Conservation (phyloP, 1,140 invertebrate species). For the Amphibalanus amphitrite region DNA sequence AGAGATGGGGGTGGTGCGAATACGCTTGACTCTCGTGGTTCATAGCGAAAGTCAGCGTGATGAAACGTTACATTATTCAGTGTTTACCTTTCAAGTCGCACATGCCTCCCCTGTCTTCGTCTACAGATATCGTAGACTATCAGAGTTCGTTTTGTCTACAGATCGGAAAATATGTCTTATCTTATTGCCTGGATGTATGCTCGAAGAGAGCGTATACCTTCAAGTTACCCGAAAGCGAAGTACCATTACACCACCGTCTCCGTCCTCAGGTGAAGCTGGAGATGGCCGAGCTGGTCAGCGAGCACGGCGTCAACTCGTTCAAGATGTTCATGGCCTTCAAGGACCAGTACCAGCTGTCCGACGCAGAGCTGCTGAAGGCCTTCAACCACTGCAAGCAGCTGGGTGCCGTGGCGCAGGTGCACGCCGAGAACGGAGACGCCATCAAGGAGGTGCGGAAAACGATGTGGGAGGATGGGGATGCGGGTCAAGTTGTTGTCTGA, state of each 20-base stretch:
- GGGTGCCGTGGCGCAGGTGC: constrained; percentile 56
- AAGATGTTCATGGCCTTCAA: constrained; percentile 98
- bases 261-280: constrained; percentile 46
- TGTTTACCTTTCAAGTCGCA: too few relatives aligned
- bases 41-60: not conserved
- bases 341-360: constrained; percentile 75
- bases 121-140: too few relatives aligned
- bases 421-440: constrained; percentile 93
- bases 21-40: too few relatives aligned
- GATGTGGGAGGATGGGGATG: constrained; percentile 10
- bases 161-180: not conserved
- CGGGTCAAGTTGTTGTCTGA: too few relatives aligned
- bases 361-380: constrained; percentile 67
- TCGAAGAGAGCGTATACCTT: too few relatives aligned
- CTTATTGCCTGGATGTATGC: too few relatives aligned
- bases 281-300: constrained; percentile 55
- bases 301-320: constrained; percentile 88
- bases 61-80: not conserved
- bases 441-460: constrained; percentile 46
- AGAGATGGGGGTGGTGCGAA: not conserved
- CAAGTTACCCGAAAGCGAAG: too few relatives aligned
- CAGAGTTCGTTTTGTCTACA: not conserved
- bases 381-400: constrained; percentile 39
- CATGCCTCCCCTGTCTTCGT: too few relatives aligned
- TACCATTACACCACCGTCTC: not conserved